Evolutionary conservation across 2,113 vertebrate genomes (phyloP), one percentile per base, ranked within the genome.

Genomic region (Seriola dumerili): DNA sequence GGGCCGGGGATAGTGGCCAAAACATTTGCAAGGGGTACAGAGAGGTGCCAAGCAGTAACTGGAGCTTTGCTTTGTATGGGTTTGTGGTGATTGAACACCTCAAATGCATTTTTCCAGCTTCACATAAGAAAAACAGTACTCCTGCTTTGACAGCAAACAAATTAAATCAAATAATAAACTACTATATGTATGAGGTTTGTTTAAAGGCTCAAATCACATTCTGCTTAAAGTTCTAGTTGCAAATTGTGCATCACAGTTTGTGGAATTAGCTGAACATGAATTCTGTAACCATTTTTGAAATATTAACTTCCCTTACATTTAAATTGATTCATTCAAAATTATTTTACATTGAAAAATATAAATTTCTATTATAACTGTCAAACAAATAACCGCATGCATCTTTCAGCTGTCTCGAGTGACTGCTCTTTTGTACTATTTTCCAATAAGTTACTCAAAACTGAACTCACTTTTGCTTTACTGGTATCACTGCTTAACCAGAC

Each of bases 401-500:
- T 68, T 29, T 46, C 19, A 40, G 54, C 32, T 59, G n/a, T 44
- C 57, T 25, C 12, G 5, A 46, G 13, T 65, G 54, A 72, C 57
- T 29, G 66, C 70, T 69, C 42, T 76, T 36, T 44, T 55, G 4
- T 29, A 42, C 66, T 57, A 8, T 73, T 82, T 80, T 81, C 10
- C 23, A 36, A 19, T 36, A 58, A 69, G 29, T 61, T 71, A 25
- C 40, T 46, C 67, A 80, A 29, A 72, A n/a, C 23, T 73, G 65
- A 81, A 73, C 76, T 86, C 71, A 57, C 83, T 69, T 40, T 70
- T 78, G 72, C 72, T 81, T 76, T 73, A 72, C 46, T 85, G 25
- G 55, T 68, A 76, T 87, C 80, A 78, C 76, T 67, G 76, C 89
- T 86, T 74, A 93, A 87, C 88, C 88, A 90, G 88, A 91, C 88